These are phyloP conservation scores for Ectemnius lituratus DNA, from an alignment of 2,888 invertebrate genomes.

Conservation along the genomic window DNA sequence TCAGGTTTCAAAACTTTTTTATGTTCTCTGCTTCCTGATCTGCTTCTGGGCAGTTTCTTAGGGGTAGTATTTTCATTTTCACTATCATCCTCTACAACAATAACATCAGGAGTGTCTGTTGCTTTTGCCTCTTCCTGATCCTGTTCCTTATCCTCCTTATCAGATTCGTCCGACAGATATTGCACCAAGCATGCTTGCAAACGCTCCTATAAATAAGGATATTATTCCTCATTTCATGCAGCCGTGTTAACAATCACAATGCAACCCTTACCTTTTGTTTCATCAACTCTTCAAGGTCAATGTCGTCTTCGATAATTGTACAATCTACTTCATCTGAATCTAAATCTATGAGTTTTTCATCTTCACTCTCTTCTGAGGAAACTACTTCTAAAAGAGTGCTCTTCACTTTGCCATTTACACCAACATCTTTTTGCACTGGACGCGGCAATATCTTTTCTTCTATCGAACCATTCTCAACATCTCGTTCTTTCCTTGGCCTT, in stretches of 20 bases:
- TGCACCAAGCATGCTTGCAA: slow-evolving; percentile 89
- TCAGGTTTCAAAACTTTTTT: slow-evolving; percentile 69
- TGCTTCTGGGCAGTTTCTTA: slow-evolving; percentile 77
- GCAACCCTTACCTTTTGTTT: slow-evolving; percentile 86
- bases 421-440: slow-evolving; percentile 60
- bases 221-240: neutral
- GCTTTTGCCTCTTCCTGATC: slow-evolving; percentile 76
- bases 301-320: slow-evolving; percentile 88
- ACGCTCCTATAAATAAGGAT: slow-evolving; percentile 74
- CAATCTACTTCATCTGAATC: slow-evolving; percentile 82
- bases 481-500: slow-evolving; percentile 67
- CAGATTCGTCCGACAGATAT: slow-evolving; percentile 84
- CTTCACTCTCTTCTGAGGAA: slow-evolving; percentile 75
- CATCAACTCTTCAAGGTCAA: slow-evolving; percentile 93
- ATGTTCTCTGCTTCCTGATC: slow-evolving; percentile 71
- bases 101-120: slow-evolving; percentile 80
- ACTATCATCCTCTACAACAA: slow-evolving; percentile 84
- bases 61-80: slow-evolving; percentile 79
- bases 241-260: neutral
- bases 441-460: slow-evolving; percentile 64
- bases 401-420: slow-evolving; percentile 72
- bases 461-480: slow-evolving; percentile 70
- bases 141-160: slow-evolving; percentile 79
- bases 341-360: slow-evolving; percentile 75
- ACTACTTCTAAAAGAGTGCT: slow-evolving; percentile 69